A percentile compares a stretch with the other conserved stretches of the same genome.
Conservation (phyloP, 2,113 vertebrate genomes). For the Perca fluviatilis region DNA sequence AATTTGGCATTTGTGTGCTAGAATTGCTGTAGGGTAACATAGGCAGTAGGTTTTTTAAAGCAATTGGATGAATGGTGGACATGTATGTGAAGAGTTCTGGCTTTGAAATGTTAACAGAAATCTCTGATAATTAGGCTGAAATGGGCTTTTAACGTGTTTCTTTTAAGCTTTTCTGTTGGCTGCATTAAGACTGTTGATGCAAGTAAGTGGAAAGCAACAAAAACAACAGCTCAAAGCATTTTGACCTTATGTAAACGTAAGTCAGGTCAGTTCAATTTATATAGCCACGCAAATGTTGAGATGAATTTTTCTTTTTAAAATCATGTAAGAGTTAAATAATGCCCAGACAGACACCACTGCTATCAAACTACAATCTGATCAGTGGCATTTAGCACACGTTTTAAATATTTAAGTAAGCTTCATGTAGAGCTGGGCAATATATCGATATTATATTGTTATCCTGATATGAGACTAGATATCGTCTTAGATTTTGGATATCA, state of each 20-base stretch:
- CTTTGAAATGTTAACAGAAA: neutral
- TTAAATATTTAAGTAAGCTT: neutral
- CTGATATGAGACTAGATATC: too few species aligned
- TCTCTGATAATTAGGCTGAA: neutral
- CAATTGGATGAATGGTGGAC: neutral
- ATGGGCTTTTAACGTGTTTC: neutral
- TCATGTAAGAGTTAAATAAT: neutral
- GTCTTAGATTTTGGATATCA: too few species aligned
- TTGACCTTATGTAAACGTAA: neutral
- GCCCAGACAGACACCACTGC: neutral
- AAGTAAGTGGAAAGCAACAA: neutral
- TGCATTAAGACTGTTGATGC: neutral
- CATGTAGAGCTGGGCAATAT: neutral
- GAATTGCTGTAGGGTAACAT: neutral
- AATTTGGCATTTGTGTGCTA: neutral
- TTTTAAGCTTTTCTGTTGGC: neutral
- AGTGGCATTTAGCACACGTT: neutral
- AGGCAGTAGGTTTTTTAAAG: neutral
- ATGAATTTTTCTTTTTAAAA: neutral
- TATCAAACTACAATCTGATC: neutral
- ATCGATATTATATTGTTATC: too few species aligned
- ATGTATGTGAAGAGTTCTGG: neutral
- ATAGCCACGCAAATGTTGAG: neutral
- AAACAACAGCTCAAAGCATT: neutral
- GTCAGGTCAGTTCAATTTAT: neutral